These are phyloP conservation scores for Gracilinanus agilis DNA, from an alignment of 2,113 vertebrate species.

Conservation along the genomic window DNA sequence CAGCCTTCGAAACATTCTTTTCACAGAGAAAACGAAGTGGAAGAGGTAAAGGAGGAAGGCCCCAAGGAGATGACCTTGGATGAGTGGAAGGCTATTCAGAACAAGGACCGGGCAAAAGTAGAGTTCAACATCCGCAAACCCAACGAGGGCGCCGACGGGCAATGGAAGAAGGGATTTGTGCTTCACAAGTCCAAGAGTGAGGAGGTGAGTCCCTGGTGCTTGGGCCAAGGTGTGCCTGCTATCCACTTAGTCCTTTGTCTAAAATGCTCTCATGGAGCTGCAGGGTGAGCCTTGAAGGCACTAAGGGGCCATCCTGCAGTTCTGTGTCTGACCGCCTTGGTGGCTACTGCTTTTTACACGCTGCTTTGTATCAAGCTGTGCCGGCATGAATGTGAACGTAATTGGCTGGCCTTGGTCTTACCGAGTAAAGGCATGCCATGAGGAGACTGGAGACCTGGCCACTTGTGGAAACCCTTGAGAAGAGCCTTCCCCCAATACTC, in stretches of 20 bases:
- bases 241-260: too few species aligned
- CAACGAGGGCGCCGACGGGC: constrained; percentile 96
- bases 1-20: neutral
- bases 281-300: too few species aligned
- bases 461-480: too few species aligned
- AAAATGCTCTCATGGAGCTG: too few species aligned
- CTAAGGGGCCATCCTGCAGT: too few species aligned
- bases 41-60: constrained; percentile 97
- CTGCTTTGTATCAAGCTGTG: neutral
- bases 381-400: too few species aligned
- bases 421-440: too few species aligned
- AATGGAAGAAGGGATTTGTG: constrained; percentile 98
- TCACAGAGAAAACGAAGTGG: constrained; percentile 95
- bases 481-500: too few species aligned
- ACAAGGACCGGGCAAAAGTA: constrained; percentile 97
- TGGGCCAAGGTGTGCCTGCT: neutral
- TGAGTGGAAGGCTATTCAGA: constrained; percentile 99
- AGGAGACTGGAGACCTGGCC: neutral
- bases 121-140: constrained; percentile 99
- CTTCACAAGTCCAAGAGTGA: constrained; percentile 98
- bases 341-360: too few species aligned
- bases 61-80: constrained; percentile 99
- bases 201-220: constrained; percentile 87
- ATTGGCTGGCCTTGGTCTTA: too few species aligned
- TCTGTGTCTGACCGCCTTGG: too few species aligned